These are phyloP conservation scores for Parnassius orleans DNA, from an alignment of 2,888 invertebrate species.

Conservation along the genomic window DNA sequence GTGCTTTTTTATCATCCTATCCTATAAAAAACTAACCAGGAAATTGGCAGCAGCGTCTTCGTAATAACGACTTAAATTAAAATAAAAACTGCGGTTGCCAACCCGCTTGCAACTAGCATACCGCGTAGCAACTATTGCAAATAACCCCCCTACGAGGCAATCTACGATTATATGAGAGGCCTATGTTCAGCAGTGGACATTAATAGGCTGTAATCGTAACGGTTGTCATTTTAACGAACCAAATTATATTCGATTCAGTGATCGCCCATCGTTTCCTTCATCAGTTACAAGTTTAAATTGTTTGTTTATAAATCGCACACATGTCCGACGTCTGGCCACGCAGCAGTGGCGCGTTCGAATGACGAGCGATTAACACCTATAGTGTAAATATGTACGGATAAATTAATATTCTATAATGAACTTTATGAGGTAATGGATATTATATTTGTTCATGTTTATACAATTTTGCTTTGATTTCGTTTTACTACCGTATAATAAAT, in stretches of 20 bases:
- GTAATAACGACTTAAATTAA: too few relatives aligned
- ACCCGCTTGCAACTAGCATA: too few relatives aligned
- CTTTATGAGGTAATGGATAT: slow-evolving; percentile 14
- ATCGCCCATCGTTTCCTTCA: slow-evolving; percentile 14
- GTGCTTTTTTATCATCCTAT: too few relatives aligned
- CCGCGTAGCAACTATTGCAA: too few relatives aligned
- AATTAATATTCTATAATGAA: slow-evolving; percentile 15
- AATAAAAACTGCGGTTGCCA: too few relatives aligned
- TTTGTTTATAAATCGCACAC: slow-evolving; percentile 17
- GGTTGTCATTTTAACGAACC: too few relatives aligned
- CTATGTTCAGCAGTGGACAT: too few relatives aligned
- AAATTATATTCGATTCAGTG: not conserved
- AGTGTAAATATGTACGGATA: slow-evolving; percentile 11
- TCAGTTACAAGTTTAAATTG: slow-evolving; percentile 8
- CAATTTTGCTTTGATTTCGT: slow-evolving; percentile 21
- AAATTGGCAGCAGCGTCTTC: too few relatives aligned
- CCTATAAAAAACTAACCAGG: too few relatives aligned
- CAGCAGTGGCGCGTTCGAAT: not conserved
- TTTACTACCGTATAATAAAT: slow-evolving; percentile 24
- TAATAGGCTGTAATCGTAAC: too few relatives aligned
- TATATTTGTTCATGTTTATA: slow-evolving; percentile 10
- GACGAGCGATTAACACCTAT: slow-evolving; percentile 8
- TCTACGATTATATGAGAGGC: too few relatives aligned
- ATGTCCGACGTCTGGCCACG: slow-evolving; percentile 5
- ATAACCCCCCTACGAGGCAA: too few relatives aligned